Conservation (phyloP, 2,888 invertebrate species). For the Bembecia ichneumoniformis region DNA sequence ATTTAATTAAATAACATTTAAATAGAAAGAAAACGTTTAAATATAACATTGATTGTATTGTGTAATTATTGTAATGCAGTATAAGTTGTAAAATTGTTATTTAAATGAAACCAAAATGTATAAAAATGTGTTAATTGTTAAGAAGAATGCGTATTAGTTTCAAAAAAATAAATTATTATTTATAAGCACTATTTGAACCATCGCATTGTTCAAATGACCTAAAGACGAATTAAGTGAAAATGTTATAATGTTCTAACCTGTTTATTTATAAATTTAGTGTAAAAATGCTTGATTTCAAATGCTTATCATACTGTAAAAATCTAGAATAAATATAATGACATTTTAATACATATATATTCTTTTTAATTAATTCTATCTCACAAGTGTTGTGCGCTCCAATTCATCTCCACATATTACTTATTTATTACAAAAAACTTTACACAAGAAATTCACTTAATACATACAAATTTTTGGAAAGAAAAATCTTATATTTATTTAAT, state of each 20-base stretch:
- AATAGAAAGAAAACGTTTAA: too few relatives aligned
- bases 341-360: conserved; percentile 40
- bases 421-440: conserved; percentile 6
- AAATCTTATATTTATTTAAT: background rate
- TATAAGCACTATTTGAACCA: too few relatives aligned
- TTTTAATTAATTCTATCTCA: conserved; percentile 50
- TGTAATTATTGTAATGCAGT: background rate
- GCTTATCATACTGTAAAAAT: background rate
- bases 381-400: conserved; percentile 66
- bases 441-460: background rate
- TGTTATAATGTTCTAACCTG: too few relatives aligned
- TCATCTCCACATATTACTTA: conserved; percentile 32
- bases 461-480: background rate
- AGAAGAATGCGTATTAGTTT: too few relatives aligned
- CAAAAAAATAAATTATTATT: too few relatives aligned
- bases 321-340: background rate
- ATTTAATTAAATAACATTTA: too few relatives aligned
- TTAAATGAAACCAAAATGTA: too few relatives aligned
- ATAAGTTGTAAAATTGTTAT: background rate
- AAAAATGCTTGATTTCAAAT: conserved; percentile 11
- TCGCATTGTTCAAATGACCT: too few relatives aligned
- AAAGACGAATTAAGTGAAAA: too few relatives aligned
- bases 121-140: too few relatives aligned
- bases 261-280: too few relatives aligned
- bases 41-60: background rate